Percentiles rank a stretch among this genome's conserved stretches.
These are phyloP conservation scores for Disparrhopalites patrizii DNA, from an alignment of 2,888 invertebrate species.

Conservation along the genomic window DNA sequence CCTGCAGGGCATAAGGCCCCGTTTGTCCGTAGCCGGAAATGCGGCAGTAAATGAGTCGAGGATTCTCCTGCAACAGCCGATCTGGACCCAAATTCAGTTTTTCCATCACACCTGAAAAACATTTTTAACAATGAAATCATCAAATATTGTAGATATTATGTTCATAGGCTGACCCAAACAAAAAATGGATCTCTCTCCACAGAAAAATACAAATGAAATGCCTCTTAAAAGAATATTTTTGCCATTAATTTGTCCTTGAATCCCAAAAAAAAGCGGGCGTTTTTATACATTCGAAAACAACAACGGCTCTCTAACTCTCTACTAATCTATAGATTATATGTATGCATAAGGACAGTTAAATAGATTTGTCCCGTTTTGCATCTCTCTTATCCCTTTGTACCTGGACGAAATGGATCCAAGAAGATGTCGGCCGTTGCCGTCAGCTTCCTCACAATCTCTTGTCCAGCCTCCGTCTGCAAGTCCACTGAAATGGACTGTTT, in stretches of 20 bases:
- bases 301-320: no score
- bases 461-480: conserved; percentile 69
- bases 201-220: no score
- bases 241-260: no score
- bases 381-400: no score
- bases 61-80: conserved; percentile 65
- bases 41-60: conserved; percentile 75
- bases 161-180: conserved; percentile 6
- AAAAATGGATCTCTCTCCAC: no score
- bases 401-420: conserved; percentile 85
- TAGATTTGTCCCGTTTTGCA: no score
- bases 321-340: no score
- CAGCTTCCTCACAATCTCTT: conserved; percentile 65
- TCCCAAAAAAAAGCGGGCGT: no score
- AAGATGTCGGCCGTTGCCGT: conserved; percentile 75
- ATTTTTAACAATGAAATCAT: background rate
- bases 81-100: conserved; percentile 81
- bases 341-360: no score
- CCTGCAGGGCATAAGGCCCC: conserved; percentile 69
- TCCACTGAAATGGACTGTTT: conserved; percentile 78
- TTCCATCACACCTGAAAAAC: conserved; percentile 85
- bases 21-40: conserved; percentile 89
- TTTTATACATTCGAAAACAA: no score
- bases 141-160: background rate
- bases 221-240: no score